Evolutionary conservation across 2,797 vertebrate species (phyloP).

Genomic region (Apodemus agrarius): DNA sequence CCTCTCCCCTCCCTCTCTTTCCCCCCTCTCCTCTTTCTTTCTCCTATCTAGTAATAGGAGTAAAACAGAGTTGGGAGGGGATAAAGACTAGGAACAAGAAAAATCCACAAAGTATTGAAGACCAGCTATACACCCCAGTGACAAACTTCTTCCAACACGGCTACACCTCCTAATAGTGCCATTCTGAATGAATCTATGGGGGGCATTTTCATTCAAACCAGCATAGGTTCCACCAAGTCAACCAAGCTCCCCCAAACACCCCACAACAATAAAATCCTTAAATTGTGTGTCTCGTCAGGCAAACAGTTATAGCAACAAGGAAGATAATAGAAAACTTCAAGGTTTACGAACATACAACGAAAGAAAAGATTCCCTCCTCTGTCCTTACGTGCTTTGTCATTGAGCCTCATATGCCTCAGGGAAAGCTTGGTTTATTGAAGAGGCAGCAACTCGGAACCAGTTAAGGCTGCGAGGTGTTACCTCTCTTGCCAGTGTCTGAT

Average conservation of each 20-base stretch:
- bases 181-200: neutral
- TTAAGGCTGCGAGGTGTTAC: neutral
- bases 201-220: neutral
- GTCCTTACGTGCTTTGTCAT: fast-evolving
- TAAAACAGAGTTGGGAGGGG: neutral
- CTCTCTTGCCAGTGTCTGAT: neutral
- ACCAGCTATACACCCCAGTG: neutral
- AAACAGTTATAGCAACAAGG: neutral
- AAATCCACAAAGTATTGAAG: neutral
- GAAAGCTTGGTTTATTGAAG: neutral
- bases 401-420: fast-evolving
- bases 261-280: neutral
- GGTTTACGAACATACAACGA: neutral
- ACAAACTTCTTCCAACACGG: neutral
- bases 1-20: too few species aligned
- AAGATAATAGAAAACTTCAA: neutral
- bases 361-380: neutral
- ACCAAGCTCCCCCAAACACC: neutral
- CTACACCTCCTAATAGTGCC: neutral
- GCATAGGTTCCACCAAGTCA: neutral
- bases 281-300: neutral
- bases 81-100: neutral
- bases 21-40: too few species aligned
- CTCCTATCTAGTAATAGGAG: neutral
- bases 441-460: neutral